A percentile compares a stretch with the other conserved stretches of the same genome.
phyloP scores from a whole-genome alignment of 2,797 vertebrate genomes.

The Acanthornis magna region DNA sequence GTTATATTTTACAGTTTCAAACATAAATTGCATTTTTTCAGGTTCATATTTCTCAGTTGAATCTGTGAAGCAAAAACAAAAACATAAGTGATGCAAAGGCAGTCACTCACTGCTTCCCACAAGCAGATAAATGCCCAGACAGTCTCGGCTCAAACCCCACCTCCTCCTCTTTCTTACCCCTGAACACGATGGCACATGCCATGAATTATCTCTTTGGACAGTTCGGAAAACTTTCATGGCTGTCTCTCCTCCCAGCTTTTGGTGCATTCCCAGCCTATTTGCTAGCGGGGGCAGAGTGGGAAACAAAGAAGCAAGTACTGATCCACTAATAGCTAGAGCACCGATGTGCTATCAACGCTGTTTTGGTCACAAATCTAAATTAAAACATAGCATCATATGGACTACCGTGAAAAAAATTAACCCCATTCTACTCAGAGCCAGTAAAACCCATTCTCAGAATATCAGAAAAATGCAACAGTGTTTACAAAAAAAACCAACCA shows the following conservation, averaged over 20 bases:
- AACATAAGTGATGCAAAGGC: neutral
- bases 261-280: neutral
- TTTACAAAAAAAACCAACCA: neutral
- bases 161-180: neutral
- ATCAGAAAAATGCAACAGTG: neutral
- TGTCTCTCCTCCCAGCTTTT: neutral
- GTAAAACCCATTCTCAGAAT: neutral
- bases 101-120: neutral
- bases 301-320: neutral
- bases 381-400: neutral
- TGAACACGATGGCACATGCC: accelerated
- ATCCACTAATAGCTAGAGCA: neutral
- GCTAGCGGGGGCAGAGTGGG: neutral
- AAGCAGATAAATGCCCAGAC: accelerated
- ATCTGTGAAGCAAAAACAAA: neutral
- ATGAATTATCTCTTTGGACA: neutral
- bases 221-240: neutral
- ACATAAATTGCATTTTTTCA: neutral
- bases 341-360: neutral
- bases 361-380: neutral
- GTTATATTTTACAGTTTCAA: neutral
- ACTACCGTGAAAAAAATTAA: neutral
- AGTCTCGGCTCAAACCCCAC: neutral
- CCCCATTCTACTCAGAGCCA: neutral
- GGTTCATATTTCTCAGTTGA: neutral